A percentile compares a stretch with the other conserved stretches of the same genome.
phyloP scores from a whole-genome alignment of 37 sponge, comb jelly and placozoan species.

The Beroe forskalii region DNA sequence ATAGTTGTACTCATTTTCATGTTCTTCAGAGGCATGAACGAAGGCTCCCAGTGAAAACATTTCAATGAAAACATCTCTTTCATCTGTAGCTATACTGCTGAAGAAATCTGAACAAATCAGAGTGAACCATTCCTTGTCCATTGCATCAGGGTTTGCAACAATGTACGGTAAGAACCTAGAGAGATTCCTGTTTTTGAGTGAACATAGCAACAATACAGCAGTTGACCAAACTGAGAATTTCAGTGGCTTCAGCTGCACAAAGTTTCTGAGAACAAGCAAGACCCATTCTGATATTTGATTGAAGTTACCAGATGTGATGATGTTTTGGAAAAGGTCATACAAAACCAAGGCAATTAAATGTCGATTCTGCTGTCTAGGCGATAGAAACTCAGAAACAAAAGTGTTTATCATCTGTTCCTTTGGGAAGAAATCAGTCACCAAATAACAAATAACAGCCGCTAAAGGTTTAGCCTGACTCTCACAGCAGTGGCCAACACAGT shows the following conservation, averaged over 20 bases:
- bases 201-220: conserved; percentile 12
- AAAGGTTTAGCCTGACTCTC: conserved; percentile 47
- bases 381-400: conserved; percentile 60
- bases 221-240: conserved; percentile 33
- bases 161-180: conserved; percentile 15
- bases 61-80: neutral
- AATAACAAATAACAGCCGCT: conserved; percentile 51
- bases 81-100: neutral
- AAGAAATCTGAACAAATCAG: conserved; percentile 25
- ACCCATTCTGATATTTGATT: conserved; percentile 43
- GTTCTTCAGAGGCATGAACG: conserved; percentile 6
- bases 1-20: no score
- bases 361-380: conserved; percentile 46
- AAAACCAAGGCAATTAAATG: conserved; percentile 17
- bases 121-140: neutral
- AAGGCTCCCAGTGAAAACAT: neutral
- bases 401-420: conserved; percentile 65
- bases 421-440: conserved; percentile 62
- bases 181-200: conserved; percentile 1
- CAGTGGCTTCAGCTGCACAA: conserved; percentile 32
- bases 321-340: conserved; percentile 47
- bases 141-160: neutral
- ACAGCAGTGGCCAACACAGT: conserved; percentile 60
- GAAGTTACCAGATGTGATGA: conserved; percentile 31
- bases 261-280: conserved; percentile 26